Evolutionary conservation across 1,140 invertebrate genomes (phyloP).

Genomic region (Carposina sasakii): DNA sequence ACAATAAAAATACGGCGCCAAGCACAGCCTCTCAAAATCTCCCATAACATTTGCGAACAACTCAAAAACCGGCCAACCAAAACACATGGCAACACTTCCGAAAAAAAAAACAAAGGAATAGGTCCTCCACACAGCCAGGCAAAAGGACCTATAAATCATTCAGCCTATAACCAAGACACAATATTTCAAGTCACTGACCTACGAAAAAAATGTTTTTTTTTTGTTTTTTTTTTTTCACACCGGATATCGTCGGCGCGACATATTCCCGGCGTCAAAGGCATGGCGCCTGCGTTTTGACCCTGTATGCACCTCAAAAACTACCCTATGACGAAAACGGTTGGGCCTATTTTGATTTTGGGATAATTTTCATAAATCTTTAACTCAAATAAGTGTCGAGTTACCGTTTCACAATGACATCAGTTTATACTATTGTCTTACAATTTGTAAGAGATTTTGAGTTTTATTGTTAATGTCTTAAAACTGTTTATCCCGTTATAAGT

Average conservation of each 20-base stretch:
- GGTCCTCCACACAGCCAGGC: conserved; percentile 21
- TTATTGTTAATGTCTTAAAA: no score
- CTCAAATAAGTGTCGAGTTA: conserved; percentile 16
- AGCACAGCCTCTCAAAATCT: no score
- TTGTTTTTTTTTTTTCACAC: conserved; percentile 34
- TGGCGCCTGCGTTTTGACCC: conserved; percentile 49
- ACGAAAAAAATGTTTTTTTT: conserved; percentile 29
- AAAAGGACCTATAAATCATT: conserved; percentile 49
- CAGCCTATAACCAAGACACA: conserved; percentile 19
- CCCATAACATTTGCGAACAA: no score
- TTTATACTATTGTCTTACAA: conserved; percentile 13
- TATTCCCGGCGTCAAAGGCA: conserved; percentile 47
- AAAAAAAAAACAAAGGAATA: conserved; percentile 33
- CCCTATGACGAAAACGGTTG: conserved; percentile 14
- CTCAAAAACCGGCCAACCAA: no score
- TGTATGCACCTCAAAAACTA: conserved; percentile 20
- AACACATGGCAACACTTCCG: conserved; percentile 11
- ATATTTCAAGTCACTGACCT: conserved; percentile 53
- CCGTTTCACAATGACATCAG: conserved; percentile 21
- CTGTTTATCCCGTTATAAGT: no score
- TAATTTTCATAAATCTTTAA: conserved; percentile 4
- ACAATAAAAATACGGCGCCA: no score
- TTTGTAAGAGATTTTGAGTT: conserved; percentile 3
- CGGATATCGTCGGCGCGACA: conserved; percentile 53
- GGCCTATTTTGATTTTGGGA: conserved; percentile 15